Evolutionary conservation across 2,797 vertebrate species (phyloP), one percentile per base, ranked within the genome.

Genomic region (Chloroceryle inda): DNA sequence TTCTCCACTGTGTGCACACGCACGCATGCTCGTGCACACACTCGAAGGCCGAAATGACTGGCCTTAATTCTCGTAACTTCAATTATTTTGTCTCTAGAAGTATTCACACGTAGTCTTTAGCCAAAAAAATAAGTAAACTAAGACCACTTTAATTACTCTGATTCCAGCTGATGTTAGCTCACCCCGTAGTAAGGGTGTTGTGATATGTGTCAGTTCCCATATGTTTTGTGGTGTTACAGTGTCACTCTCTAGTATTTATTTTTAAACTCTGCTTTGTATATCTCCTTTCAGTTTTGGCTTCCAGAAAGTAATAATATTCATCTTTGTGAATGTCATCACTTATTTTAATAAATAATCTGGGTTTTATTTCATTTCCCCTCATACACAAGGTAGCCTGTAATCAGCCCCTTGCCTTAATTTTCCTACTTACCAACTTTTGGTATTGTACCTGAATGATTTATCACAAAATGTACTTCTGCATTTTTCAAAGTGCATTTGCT

Each of bases 341-440:
- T 92, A 66, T 35, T 94, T 89, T 94, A 93, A 85, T 89, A 90
- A 92, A 95, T 52, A 90, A 74, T 92, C 55, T 55, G 13, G 75
- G 94, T 78, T 92, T 72, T 85, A 89, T 38, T 31, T 58, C 31
- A 35, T 90, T 92, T 86, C 45, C 38, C 35, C 18, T 83, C 31
- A 21, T 81, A 35, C 9, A 17, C 0, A 0, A 5, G 79, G 44
- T 44, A 59, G 59, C 44, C 35, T 88, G 20, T 78, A 42, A 59
- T 81, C n/a, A 63, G 29, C 33, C 67, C 61, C 24, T 63, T 72
- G 73, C 53, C 55, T 89, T 89, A 29, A 56, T 92, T 94, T 91
- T 94, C 52, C 87, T 78, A 4, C 67, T 88, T 69, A 31, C 18
- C 83, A 77, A 50, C 31, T 94, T 83, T 87, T 10, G 5, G n/a